Evolutionary conservation across 2,797 vertebrate genomes (phyloP).

Genomic region (Microhierax caerulescens): DNA sequence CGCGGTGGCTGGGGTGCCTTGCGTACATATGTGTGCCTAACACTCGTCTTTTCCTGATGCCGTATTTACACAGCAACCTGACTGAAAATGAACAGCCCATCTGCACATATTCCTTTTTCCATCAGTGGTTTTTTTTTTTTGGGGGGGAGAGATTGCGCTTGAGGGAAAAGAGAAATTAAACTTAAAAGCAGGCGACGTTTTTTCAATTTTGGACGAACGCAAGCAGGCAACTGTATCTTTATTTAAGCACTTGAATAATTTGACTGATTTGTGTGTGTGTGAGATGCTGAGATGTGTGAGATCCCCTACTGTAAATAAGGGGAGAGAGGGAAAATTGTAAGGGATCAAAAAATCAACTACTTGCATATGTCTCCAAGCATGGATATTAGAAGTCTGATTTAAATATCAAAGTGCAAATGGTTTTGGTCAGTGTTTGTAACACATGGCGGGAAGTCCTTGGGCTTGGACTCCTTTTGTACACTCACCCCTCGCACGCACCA

Average conservation of each 20-base stretch:
- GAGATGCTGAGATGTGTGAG: neutral
- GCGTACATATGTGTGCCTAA: constrained; percentile 21
- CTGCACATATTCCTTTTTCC: neutral
- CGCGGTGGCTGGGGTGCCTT: neutral
- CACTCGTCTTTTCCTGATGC: constrained; percentile 11
- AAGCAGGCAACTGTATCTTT: neutral
- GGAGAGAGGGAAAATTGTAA: neutral
- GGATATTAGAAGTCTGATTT: constrained; percentile 8
- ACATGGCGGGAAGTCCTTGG: neutral
- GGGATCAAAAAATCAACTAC: constrained; percentile 13
- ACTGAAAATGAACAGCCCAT: constrained; percentile 7
- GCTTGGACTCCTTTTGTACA: neutral
- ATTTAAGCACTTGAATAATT: constrained; percentile 4
- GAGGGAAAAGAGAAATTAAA: neutral
- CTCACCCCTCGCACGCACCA: neutral
- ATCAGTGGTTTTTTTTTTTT: neutral
- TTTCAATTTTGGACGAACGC: neutral
- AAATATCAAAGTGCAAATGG: neutral
- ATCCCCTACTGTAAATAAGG: neutral
- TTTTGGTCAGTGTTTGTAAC: neutral
- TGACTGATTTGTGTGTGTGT: neutral
- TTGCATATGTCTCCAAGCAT: neutral
- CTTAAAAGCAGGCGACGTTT: neutral
- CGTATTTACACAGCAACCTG: constrained; percentile 30
- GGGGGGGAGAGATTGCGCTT: neutral